phyloP scores from a whole-genome alignment of 2,888 invertebrate genomes.

The Trypoxylon attenuatum region DNA sequence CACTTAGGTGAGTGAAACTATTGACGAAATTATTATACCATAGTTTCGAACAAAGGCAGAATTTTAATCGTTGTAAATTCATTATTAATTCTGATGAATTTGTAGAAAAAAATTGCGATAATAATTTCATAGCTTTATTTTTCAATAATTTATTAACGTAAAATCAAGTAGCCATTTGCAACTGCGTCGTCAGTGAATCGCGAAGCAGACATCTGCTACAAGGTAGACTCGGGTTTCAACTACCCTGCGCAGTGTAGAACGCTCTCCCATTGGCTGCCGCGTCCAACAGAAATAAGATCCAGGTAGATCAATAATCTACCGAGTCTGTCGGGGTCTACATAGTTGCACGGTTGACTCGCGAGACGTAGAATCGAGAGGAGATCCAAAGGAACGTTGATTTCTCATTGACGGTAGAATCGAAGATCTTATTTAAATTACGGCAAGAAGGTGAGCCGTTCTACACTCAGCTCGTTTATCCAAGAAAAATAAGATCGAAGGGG shows the following conservation, averaged over 20 bases:
- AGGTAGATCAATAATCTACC: conserved; percentile 45
- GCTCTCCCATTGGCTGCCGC: conserved; percentile 16
- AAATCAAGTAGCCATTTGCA: too few species aligned
- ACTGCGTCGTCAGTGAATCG: too few species aligned
- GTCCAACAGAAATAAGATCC: conserved; percentile 26
- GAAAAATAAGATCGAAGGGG: conserved; percentile 12
- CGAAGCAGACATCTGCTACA: too few species aligned
- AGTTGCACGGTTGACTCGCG: not conserved
- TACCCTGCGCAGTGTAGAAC: too few species aligned
- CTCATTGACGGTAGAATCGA: not conserved
- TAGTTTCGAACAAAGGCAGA: too few species aligned
- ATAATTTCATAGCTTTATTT: too few species aligned
- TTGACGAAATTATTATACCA: too few species aligned
- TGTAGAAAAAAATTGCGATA: too few species aligned
- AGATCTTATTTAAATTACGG: not conserved
- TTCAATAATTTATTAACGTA: too few species aligned
- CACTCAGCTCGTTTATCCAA: not conserved
- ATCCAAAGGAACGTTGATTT: not conserved
- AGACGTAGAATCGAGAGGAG: not conserved
- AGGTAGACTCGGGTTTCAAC: too few species aligned
- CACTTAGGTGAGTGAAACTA: conserved; percentile 76
- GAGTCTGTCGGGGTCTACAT: not conserved
- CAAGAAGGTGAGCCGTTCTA: not conserved
- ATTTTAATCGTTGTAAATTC: too few species aligned
- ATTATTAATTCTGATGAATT: too few species aligned